Percentiles rank a stretch among this genome's conserved stretches.
Conservation (phyloP, 2,888 invertebrate species). For the Aporophyla nigra region DNA sequence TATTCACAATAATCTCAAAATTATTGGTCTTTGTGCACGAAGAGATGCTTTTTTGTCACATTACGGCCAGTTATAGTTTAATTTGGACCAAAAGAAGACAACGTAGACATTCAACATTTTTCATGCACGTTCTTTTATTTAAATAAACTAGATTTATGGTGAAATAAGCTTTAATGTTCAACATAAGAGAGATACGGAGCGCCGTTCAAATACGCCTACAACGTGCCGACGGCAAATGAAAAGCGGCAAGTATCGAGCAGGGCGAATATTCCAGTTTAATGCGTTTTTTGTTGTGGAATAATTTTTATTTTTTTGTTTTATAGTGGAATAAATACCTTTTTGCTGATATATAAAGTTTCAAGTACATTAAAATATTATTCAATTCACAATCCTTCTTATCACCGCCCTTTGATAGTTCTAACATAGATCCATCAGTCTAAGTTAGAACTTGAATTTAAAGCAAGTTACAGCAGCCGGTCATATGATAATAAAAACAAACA, state of each 20-base stretch:
- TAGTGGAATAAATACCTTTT: conserved; percentile 1
- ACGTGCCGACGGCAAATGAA: conserved; percentile 69
- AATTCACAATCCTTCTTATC: conserved; percentile 35
- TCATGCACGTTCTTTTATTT: neutral
- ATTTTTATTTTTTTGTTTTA: conserved; percentile 1
- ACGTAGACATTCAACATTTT: neutral
- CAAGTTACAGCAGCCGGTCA: conserved; percentile 83
- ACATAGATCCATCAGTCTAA: conserved; percentile 41
- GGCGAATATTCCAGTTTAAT: conserved; percentile 6
- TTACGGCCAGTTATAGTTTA: neutral
- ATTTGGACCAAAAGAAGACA: neutral
- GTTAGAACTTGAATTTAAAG: conserved; percentile 66
- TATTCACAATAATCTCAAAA: neutral
- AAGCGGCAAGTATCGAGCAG: conserved; percentile 27
- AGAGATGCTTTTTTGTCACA: neutral
- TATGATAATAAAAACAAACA: conserved; percentile 91
- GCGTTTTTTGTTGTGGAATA: neutral
- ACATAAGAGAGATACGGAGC: conserved; percentile 39
- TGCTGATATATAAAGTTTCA: conserved; percentile 8
- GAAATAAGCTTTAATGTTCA: conserved; percentile 31
- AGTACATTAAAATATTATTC: conserved; percentile 10
- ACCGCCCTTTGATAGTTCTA: conserved; percentile 18
- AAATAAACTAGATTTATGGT: conserved; percentile 5
- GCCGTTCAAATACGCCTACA: conserved; percentile 75
- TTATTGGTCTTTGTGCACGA: neutral